Base-by-base conservation (phyloP, 2,797 vertebrate species). In the Alauda arvensis region DNA sequence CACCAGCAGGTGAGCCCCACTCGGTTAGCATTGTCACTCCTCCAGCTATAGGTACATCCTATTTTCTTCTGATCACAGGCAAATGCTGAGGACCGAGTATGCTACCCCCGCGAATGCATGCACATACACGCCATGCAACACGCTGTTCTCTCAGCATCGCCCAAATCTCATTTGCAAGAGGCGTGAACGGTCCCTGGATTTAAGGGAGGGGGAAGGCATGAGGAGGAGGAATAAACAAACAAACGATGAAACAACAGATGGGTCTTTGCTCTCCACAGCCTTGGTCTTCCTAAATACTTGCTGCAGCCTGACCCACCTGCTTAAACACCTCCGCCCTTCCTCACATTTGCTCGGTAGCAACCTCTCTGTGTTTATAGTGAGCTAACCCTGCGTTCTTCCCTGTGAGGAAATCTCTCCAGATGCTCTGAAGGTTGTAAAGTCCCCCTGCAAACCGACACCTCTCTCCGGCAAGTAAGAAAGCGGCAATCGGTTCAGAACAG, bases 1-100 rank as follows among this genome's bases (percentile, higher is more conserved):
- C 90, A 90, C 90, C 93, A 90, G 90, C 92, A 93, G 93, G 94
- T 93, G 93, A 95, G 86, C 77, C 31, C 34, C 63, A 20, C 82
- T 83, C 49, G 49, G 79, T 46, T 81, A 57, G 49, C 84, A 46
- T 83, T 92, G 82, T 87, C 94, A 92, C 67, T 92, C 79, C 79
- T 90, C 82, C 94, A 90, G 86, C 93, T 84, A 86, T 8, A 55
- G 88, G 84, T 91, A 85, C 67, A 87, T 93, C 90, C 91, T 94
- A 83, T 83, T 92, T 94, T 87, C 92, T 91, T 76, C 88, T 75
- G 82, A 83, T 90, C 77, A 14, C 65, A 82, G 48, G 60, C 83
- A 51, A 86, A 60, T 15, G 69, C 89, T 48, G 83, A 77, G 81
- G 75, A 89, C 55, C 13, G 56, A 52, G 66, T 34, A 77, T 14